These are phyloP conservation scores for Platorchestia sp. DNA, from an alignment of 1,140 invertebrate genomes.

Conservation along the genomic window DNA sequence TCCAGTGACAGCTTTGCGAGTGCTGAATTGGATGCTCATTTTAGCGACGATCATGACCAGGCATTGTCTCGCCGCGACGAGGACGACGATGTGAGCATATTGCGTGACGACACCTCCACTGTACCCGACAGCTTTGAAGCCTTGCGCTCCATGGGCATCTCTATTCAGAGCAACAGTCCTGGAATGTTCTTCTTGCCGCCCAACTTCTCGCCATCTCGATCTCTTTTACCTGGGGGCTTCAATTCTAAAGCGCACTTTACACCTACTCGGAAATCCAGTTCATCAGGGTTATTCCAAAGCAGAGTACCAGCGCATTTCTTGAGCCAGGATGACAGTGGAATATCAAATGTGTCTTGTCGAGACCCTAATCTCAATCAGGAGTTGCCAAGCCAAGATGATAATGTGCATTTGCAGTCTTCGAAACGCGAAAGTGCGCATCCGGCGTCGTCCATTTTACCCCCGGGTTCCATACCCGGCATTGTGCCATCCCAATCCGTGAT, in stretches of 20 bases:
- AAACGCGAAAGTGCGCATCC: too few species aligned
- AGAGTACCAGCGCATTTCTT: neutral
- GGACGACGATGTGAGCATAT: neutral
- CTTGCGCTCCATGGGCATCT: neutral
- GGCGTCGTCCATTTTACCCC: neutral
- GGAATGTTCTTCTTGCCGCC: neutral
- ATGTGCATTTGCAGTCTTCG: too few species aligned
- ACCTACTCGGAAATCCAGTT: neutral
- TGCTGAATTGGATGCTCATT: neutral
- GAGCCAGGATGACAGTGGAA: neutral
- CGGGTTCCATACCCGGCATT: neutral
- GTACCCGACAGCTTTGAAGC: neutral
- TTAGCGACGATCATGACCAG: neutral
- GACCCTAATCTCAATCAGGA: neutral
- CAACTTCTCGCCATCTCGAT: neutral
- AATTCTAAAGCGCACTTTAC: neutral
- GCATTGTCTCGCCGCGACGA: too few species aligned
- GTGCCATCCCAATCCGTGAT: neutral
- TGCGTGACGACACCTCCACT: neutral
- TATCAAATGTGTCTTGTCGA: neutral
- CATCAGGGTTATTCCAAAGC: neutral
- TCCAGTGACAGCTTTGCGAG: neutral
- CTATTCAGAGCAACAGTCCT: neutral
- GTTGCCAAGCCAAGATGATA: too few species aligned
- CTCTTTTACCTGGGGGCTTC: neutral